These are phyloP conservation scores for Helicorthomorpha holstii DNA, from an alignment of 1,140 invertebrate genomes.

Conservation along the genomic window DNA sequence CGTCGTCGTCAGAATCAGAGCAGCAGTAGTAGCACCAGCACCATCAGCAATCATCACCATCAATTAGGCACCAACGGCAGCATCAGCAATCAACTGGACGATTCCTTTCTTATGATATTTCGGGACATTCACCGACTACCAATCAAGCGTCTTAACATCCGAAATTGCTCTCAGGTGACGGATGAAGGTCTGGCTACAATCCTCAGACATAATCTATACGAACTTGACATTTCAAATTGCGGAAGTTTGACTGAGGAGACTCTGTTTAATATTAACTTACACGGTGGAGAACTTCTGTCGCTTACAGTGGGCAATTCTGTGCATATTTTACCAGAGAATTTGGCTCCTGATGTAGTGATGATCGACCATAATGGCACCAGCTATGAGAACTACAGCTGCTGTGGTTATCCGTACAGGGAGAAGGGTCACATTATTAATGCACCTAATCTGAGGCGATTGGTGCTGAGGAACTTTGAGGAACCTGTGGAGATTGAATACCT, in stretches of 20 bases:
- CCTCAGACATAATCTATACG: constrained; percentile 46
- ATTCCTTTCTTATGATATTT: constrained; percentile 11
- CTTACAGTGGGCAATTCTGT: constrained; percentile 22
- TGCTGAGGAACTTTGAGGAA: constrained; percentile 35
- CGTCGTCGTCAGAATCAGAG: constrained; percentile 2
- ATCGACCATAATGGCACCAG: neutral
- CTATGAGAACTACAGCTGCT: neutral
- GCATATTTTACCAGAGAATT: constrained; percentile 15
- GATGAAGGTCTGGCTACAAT: constrained; percentile 47
- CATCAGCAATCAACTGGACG: neutral
- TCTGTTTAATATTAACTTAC: constrained; percentile 37
- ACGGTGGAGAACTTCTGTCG: constrained; percentile 21
- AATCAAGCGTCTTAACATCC: constrained; percentile 46
- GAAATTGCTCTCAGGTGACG: constrained; percentile 42
- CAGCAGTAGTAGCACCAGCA: too few relatives aligned
- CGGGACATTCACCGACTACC: constrained; percentile 43
- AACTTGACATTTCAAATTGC: constrained; percentile 55
- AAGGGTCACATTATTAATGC: constrained; percentile 37
- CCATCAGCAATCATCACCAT: too few relatives aligned
- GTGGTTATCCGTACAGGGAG: neutral
- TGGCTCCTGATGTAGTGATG: neutral
- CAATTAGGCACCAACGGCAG: too few relatives aligned
- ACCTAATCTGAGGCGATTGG: constrained; percentile 42
- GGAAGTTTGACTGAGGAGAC: constrained; percentile 38
- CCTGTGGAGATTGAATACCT: constrained; percentile 30